These are phyloP conservation scores for Cathartes aura DNA, from an alignment of 2,113 vertebrate species.

Conservation along the genomic window DNA sequence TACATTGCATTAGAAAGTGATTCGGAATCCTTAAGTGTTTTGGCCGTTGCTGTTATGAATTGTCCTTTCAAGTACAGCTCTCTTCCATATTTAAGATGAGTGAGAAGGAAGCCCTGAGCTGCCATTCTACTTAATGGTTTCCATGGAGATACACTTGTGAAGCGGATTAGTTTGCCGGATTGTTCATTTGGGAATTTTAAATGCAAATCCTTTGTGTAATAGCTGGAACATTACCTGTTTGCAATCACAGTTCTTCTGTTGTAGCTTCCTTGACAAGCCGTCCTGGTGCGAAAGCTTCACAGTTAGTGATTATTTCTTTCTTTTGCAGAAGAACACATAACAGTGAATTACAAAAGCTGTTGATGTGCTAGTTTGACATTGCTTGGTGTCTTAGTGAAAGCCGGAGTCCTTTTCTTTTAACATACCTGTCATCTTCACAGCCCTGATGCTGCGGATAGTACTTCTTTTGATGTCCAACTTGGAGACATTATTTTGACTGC, in stretches of 20 bases:
- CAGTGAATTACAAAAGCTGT: not conserved
- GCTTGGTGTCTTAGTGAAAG: not conserved
- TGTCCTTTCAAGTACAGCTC: not conserved
- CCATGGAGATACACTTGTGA: not conserved
- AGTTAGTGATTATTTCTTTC: not conserved
- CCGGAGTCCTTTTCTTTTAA: not conserved
- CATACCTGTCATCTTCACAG: conserved; percentile 69
- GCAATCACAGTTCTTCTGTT: not conserved
- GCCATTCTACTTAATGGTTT: not conserved
- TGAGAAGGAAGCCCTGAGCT: not conserved
- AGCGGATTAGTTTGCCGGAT: not conserved
- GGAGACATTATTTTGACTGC: conserved; percentile 98
- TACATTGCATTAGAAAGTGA: not conserved
- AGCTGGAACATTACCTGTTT: not conserved
- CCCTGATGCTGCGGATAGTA: conserved; percentile 94
- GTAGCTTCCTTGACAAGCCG: not conserved
- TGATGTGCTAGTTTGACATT: not conserved
- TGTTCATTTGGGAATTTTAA: conserved; percentile 3
- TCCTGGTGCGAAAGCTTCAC: not conserved
- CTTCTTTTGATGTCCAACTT: conserved; percentile 95
- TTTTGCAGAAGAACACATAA: not conserved
- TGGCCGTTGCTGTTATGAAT: not conserved
- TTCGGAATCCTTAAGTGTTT: not conserved
- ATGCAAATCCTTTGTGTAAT: not conserved
- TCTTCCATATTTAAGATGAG: not conserved